Conservation (phyloP, 2,113 vertebrate genomes). For the Pelecanoides urinatrix region DNA sequence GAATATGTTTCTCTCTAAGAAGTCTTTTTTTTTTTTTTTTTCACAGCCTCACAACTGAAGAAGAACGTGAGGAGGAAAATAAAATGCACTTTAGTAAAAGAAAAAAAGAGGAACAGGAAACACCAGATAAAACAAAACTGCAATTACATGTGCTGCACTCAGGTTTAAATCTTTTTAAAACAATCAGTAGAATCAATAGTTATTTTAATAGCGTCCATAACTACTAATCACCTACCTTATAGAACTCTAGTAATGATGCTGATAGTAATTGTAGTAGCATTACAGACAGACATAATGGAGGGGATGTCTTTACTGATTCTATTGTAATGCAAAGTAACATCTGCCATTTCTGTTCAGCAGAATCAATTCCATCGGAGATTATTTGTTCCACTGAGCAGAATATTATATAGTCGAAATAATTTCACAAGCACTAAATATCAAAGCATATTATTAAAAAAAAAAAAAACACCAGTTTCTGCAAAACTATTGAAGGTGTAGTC, state of each 20-base stretch:
- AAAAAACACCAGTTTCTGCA: not conserved
- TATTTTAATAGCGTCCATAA: not conserved
- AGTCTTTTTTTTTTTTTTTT: not conserved
- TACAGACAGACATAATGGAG: not conserved
- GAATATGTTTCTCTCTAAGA: not conserved
- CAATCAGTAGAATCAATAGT: not conserved
- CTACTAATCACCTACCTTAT: not conserved
- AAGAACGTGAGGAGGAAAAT: not conserved
- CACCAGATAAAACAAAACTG: not conserved
- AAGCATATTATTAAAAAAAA: not conserved
- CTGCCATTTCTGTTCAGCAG: not conserved
- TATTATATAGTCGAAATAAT: not conserved
- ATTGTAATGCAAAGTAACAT: slow-evolving; percentile 7
- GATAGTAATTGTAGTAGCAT: not conserved
- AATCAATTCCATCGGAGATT: not conserved
- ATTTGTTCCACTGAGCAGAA: not conserved
- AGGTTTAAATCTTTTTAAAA: not conserved
- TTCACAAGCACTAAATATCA: not conserved
- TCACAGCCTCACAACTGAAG: not conserved
- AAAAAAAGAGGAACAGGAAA: not conserved
- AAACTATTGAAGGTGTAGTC: not conserved
- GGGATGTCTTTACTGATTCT: not conserved
- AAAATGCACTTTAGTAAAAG: not conserved
- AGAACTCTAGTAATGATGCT: not conserved
- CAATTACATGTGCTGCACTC: not conserved